Evolutionary conservation across 1,140 invertebrate species (phyloP), one percentile per base, ranked within the genome.

Genomic region (Papilio polyxenes): DNA sequence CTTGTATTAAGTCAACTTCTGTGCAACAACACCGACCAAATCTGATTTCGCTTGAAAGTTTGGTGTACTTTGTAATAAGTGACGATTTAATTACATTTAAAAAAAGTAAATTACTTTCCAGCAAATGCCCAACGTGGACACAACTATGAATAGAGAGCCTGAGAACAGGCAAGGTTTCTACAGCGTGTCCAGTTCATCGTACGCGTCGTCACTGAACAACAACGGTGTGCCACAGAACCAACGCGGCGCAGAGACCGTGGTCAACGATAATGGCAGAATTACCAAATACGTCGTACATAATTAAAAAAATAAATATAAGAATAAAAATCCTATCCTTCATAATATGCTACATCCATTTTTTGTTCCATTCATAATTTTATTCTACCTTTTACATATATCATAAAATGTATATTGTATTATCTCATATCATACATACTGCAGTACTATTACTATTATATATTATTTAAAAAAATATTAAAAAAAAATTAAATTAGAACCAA

Each of bases 241-340:
- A 72, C 96, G 96, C 82, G 90, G 94, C 31, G 95, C 97, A 1
- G 95, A 96, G 56, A 96, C 97, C 10, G 95, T 96, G 3, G 95
- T 97, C 74, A 97, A 97, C 85, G 96, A 97, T 83, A 97, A 97
- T 86, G 97, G 97, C 86, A 96, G 96, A 86, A 91, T 97, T 75
- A 96, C 95, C 49, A 95, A 95, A 81, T 96, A 96, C 84, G 95
- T 95, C 48, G 95, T 96, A 0, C 88, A 94, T 65, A 93, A 92
- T 84, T 95, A 91, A 92, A 83, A 6, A 48, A 11, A 51, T 31
- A n/a, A 76, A 31, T 37, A n/a, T 37, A 40, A 56, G 44, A 74
- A n/a, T n/a, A 51, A 9, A 20, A 53, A 44, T 2, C 13, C 65
- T 37, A 13, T 72, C 31, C 11, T 31, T 37, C 37, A 59, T 9